Conservation (phyloP, 2,888 invertebrate species). For the Caenorhabditis sp. region DNA sequence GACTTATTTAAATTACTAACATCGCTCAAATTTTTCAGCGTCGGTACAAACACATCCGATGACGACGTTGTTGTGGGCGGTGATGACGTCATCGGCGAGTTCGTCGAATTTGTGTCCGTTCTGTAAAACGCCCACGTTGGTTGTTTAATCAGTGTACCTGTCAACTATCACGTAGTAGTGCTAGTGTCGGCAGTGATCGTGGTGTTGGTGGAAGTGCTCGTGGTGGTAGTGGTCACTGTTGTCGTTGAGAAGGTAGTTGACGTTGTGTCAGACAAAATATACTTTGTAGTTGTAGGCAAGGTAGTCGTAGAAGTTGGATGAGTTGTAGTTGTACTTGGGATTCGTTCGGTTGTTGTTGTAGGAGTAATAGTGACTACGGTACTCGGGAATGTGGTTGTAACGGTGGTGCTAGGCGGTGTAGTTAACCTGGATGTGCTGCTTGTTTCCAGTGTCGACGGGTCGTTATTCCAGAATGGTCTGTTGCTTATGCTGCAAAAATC, state of each 20-base stretch:
- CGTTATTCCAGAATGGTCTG: constrained; percentile 37
- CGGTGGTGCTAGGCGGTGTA: constrained; percentile 4
- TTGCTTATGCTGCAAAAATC: constrained; percentile 38
- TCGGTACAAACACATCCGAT: constrained; percentile 30
- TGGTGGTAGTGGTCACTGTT: not conserved
- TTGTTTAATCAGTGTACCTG: constrained; percentile 1
- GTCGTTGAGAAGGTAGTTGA: not conserved
- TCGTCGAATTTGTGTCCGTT: constrained; percentile 38
- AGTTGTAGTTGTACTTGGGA: not conserved
- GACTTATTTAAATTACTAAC: constrained; percentile 29
- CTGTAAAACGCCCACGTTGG: constrained; percentile 21
- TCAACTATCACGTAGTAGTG: constrained; percentile 32
- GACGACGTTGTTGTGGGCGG: constrained; percentile 8
- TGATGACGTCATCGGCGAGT: constrained; percentile 19
- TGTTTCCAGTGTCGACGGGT: constrained; percentile 3
- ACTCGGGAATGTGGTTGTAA: not conserved
- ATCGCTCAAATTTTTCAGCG: constrained; percentile 62
- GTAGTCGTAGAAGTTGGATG: not conserved
- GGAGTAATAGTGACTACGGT: not conserved
- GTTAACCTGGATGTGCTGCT: constrained; percentile 21
- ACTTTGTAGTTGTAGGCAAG: not conserved
- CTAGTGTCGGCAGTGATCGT: constrained; percentile 8
- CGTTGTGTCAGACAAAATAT: not conserved
- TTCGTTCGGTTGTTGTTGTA: not conserved
- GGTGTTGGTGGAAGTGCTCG: not conserved